Evolutionary conservation across 2,113 vertebrate species (phyloP), one percentile per base, ranked within the genome.

Genomic region (Athene noctua): DNA sequence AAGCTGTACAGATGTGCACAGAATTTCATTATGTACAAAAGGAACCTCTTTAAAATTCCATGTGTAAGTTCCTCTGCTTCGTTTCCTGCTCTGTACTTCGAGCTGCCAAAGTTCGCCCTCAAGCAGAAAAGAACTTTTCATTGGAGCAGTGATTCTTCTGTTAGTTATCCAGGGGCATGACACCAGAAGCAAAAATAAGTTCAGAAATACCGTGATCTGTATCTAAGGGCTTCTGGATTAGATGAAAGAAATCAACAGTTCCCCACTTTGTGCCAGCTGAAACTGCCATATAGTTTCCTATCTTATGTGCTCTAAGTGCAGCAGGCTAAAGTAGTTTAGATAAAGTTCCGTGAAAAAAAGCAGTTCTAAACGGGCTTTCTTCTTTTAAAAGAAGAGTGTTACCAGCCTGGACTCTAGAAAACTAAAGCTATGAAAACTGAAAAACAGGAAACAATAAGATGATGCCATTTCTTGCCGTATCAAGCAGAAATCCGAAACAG

Each of bases 11-110:
- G 87, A 91, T 90, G 93, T 38, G 72, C 81, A 42, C 78, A 80
- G 95, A 93, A 92, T 94, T 96, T 90, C 73, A 96, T 96, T 97
- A 92, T 2, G 0, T 58, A 92, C 80, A 94, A 94, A 91, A 94
- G 71, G 18, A 89, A 67, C 81, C 80, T 95, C 74, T 94, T 97
- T 95, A 95, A 95, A 78, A 92, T 92, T 96, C 96, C 5, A 47
- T 6, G 44, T 85, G 59, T 36, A 44, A 91, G 82, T 93, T 97
- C 73, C 49, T 82, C 17, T 90, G 46, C 87, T 89, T 95, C 59
- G 85, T 89, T 95, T 57, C 42, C 62, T 93, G 74, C 49, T 92
- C 70, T 73, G 49, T 83, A 11, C 52, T 86, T 65, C 74, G 49
- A 65, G 86, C 58, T 96, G 96, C 96, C 94, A 93, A 68, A 92